Evolutionary conservation across 2,888 invertebrate species (phyloP).

Genomic region (Rambutsinella grinnellia): DNA sequence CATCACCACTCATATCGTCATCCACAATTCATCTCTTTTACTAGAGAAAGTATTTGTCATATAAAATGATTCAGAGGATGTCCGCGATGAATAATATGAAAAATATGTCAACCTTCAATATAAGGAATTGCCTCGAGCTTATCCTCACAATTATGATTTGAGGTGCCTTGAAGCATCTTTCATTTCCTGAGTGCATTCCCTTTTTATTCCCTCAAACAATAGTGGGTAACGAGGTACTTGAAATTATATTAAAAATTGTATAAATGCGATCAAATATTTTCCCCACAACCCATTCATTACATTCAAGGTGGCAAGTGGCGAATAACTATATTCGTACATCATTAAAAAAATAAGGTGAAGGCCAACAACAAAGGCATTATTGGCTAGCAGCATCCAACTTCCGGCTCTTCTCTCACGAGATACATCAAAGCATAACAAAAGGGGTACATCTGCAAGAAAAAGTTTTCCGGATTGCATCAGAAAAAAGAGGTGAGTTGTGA

Average conservation of each 20-base stretch:
- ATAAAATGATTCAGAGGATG: too few species aligned
- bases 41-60: neutral
- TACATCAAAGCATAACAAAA: neutral
- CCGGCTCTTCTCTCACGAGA: too few species aligned
- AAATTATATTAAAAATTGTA: too few species aligned
- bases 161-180: too few species aligned
- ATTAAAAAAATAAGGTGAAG: neutral
- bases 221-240: too few species aligned
- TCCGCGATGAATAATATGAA: too few species aligned
- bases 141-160: too few species aligned
- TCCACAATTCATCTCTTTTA: conserved; percentile 31
- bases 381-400: too few species aligned
- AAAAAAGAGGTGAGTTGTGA: neutral
- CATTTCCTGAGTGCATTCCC: too few species aligned
- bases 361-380: neutral
- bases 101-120: too few species aligned
- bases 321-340: neutral
- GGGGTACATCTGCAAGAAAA: neutral
- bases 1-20: neutral
- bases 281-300: neutral
- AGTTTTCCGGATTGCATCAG: neutral
- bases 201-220: too few species aligned
- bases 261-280: neutral
- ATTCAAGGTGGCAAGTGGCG: neutral
- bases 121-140: too few species aligned